phyloP scores from a whole-genome alignment of 30 jellyfish, hydroid and myxozoan genomes.

The Euphysa ruthae region DNA sequence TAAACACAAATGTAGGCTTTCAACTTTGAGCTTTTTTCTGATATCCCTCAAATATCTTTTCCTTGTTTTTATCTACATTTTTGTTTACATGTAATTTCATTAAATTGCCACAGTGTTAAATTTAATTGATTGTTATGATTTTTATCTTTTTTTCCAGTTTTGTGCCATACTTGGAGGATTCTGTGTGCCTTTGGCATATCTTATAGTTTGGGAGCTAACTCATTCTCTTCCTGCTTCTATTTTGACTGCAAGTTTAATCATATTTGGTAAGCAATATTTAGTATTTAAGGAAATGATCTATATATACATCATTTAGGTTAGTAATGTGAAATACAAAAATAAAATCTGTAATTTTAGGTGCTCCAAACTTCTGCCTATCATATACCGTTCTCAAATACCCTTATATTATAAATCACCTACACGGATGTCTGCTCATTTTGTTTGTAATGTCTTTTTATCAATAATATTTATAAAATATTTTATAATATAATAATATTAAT shows the following conservation, averaged over 20 bases:
- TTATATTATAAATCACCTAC: too few species aligned
- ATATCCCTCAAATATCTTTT: too few species aligned
- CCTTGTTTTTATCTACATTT: too few species aligned
- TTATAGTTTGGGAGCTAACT: conserved; percentile 82
- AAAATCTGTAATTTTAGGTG: too few species aligned
- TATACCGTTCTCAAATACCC: too few species aligned
- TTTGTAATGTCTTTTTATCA: neutral
- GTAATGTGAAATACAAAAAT: too few species aligned
- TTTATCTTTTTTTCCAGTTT: conserved; percentile 32
- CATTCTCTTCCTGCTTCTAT: conserved; percentile 82
- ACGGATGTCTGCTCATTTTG: neutral
- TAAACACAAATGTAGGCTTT: too few species aligned
- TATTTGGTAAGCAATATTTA: conserved; percentile 71
- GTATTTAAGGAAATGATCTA: too few species aligned
- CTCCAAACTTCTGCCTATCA: too few species aligned
- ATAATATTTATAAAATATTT: neutral
- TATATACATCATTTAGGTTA: too few species aligned
- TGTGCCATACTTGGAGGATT: conserved; percentile 93
- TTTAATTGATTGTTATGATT: neutral
- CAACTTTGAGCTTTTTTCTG: too few species aligned
- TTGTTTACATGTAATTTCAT: too few species aligned
- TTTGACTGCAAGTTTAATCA: conserved; percentile 62
- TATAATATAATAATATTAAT: neutral
- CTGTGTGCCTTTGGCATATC: conserved; percentile 78
- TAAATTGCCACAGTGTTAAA: neutral